Evolutionary conservation across 2,888 invertebrate species (phyloP).

Genomic region (Keiferia lycopersicella): DNA sequence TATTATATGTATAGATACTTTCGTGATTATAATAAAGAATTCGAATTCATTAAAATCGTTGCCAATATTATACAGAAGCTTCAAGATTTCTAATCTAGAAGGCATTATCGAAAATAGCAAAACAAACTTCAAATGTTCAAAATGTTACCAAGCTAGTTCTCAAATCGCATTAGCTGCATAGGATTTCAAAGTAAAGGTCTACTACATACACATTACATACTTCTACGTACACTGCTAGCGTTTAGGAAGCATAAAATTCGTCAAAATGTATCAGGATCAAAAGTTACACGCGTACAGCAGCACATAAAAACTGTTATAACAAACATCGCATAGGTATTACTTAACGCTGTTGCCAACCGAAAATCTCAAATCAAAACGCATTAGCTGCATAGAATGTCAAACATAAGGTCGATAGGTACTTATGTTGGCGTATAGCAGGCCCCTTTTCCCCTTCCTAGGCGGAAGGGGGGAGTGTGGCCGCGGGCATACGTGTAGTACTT

Average conservation of each 20-base stretch:
- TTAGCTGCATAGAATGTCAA: constrained; percentile 8
- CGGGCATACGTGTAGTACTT: constrained; percentile 8
- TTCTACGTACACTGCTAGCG: too few relatives aligned
- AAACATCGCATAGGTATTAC: neutral
- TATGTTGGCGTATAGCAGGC: neutral
- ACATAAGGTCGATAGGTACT: constrained; percentile 15
- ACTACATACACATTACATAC: too few relatives aligned
- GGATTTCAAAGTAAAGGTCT: too few relatives aligned
- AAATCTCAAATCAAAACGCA: constrained; percentile 13
- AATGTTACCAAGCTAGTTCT: too few relatives aligned
- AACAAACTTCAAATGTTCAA: neutral
- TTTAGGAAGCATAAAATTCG: too few relatives aligned
- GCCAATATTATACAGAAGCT: neutral
- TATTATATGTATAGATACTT: too few relatives aligned
- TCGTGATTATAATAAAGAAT: neutral
- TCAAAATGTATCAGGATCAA: too few relatives aligned
- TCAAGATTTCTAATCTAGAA: neutral
- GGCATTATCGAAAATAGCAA: neutral
- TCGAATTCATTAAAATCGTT: neutral
- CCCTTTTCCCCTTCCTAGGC: constrained; percentile 5
- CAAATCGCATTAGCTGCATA: too few relatives aligned
- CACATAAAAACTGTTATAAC: too few relatives aligned
- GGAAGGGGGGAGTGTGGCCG: neutral
- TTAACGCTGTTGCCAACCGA: neutral
- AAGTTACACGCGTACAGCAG: too few relatives aligned